Conservation (phyloP, 1,140 invertebrate species). For the Patella vulgata region DNA sequence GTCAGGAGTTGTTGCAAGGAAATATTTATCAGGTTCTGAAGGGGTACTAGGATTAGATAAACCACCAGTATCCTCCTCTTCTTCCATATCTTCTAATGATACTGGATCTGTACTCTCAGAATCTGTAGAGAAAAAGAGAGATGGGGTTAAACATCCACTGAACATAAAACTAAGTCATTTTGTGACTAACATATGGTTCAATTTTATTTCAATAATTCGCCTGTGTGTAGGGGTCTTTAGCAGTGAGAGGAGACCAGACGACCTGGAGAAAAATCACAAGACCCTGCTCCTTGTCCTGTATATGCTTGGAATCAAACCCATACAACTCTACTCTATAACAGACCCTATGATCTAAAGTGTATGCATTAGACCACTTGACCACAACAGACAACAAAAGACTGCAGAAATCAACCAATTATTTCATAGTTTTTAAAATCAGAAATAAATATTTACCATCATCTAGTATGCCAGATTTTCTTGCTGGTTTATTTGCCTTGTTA, state of each 20-base stretch:
- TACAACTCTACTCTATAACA: not conserved
- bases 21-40: conserved; percentile 47
- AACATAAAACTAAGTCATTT: too few relatives aligned
- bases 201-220: too few relatives aligned
- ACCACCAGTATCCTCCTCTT: conserved; percentile 39
- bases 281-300: too few relatives aligned
- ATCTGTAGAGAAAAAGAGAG: conserved; percentile 28
- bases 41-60: conserved; percentile 51
- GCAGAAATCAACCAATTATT: not conserved
- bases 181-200: too few relatives aligned
- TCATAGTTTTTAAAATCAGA: not conserved
- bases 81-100: conserved; percentile 52
- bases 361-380: too few relatives aligned
- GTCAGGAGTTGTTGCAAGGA: conserved; percentile 43
- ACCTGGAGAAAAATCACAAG: too few relatives aligned
- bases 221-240: too few relatives aligned
- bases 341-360: not conserved
- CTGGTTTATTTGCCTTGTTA: conserved; percentile 1
- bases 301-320: conserved; percentile 22
- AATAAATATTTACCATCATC: too few relatives aligned
- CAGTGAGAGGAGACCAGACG: too few relatives aligned
- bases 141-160: too few relatives aligned
- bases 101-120: conserved; percentile 55
- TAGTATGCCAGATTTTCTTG: too few relatives aligned
- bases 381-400: conserved; percentile 18